Evolutionary conservation across 2,888 invertebrate species (phyloP).

Genomic region (Eurytoma adleriae): DNA sequence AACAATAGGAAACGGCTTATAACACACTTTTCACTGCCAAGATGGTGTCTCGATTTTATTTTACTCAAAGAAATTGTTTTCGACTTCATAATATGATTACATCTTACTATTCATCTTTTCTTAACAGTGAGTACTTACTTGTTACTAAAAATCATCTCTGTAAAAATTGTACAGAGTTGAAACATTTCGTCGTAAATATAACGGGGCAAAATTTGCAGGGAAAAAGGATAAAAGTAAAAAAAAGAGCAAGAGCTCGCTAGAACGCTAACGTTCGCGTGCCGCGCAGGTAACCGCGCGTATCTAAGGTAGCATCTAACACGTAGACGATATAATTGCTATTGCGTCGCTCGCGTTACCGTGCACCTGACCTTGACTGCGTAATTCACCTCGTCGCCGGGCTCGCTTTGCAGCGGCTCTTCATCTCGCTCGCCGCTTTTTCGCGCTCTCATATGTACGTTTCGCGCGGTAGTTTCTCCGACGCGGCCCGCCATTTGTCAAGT

Average conservation of each 20-base stretch:
- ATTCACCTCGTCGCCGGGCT: neutral
- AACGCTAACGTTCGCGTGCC: neutral
- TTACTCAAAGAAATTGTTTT: no score
- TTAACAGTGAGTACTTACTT: no score
- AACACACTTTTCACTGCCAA: no score
- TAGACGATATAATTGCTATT: conserved; percentile 1
- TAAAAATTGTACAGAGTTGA: no score
- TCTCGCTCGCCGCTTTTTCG: neutral
- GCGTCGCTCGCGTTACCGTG: conserved; percentile 1
- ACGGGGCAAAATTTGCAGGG: neutral
- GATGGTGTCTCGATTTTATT: no score
- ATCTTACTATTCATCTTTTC: no score
- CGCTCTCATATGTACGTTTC: neutral
- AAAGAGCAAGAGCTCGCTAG: neutral
- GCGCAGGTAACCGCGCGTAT: conserved; percentile 6
- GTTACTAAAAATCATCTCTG: no score
- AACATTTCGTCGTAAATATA: neutral
- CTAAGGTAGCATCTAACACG: conserved; percentile 7
- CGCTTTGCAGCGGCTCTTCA: no score
- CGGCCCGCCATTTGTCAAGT: conserved; percentile 38
- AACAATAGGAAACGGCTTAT: no score
- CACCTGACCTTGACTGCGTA: conserved; percentile 45
- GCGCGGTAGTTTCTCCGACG: neutral
- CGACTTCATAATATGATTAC: no score
- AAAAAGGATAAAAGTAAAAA: neutral